Base-by-base conservation (phyloP, 2,888 invertebrate species). In the Sceliomorpha sp. region DNA sequence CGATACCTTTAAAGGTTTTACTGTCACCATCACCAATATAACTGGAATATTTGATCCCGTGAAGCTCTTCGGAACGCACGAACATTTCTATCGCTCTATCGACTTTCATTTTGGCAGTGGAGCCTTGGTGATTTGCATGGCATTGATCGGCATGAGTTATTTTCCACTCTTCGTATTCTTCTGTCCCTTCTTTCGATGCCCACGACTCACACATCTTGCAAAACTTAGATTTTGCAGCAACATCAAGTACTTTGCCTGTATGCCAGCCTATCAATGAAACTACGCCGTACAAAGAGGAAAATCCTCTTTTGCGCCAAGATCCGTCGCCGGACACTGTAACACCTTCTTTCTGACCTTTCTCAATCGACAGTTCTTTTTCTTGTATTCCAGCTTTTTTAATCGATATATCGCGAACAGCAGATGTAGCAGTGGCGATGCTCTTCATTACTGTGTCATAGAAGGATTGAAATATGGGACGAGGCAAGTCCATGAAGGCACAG, bases 61-160 rank as follows among this genome's bases (percentile, higher is more conserved):
- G 47, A n/a, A 34, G n/a, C 13, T 31, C 17, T 10, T 47, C 34
- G 4, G 47, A 47, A 24, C 34, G 47, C 34, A 13, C 9, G 12
- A 47, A 34, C 47, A 34, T 47, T 20, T 47, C 47, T 9, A 1
- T 17, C 45, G 32, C 34, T 15, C 15, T 24, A 29, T 44, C 12
- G 14, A 26, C 24, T 12, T 40, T 26, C 40, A 40, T 40, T 26
- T 40, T 40, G 2, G 26, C 40, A n/a, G 47, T 13, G 14, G 32
- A 24, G 14, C 47, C 24, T 9, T 48, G 20, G 36, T 48, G 34
- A 48, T 48, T 48, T 9, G 20, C 45, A 31, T 20, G 17, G 31
- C 32, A 45, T 31, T 10, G 17, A 8, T 45, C 32, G 32, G 12
- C 14, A 31, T 36, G 47, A 14, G 24, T 15, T 32, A 34, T 34